These are phyloP conservation scores for Melanotaenia nigrans DNA, from an alignment of 2,797 vertebrate genomes.

Conservation along the genomic window DNA sequence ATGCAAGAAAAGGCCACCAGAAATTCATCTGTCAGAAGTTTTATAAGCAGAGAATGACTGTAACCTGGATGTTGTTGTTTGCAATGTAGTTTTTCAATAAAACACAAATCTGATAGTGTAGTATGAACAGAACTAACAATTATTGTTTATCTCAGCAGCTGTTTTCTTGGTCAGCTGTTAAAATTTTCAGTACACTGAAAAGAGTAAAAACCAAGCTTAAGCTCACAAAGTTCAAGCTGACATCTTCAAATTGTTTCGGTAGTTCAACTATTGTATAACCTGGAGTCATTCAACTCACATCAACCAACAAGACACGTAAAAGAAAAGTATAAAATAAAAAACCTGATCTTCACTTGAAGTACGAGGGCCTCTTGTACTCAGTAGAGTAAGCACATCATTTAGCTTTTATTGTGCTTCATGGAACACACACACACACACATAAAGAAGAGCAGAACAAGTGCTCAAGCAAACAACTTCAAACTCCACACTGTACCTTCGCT, in stretches of 20 bases:
- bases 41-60: not conserved
- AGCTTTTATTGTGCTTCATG: too few species aligned
- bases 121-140: not conserved
- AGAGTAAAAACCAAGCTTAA: not conserved
- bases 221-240: not conserved
- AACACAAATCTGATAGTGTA: not conserved
- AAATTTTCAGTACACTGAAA: not conserved
- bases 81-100: not conserved
- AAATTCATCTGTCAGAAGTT: conserved; percentile 9
- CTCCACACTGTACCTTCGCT: not conserved
- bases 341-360: too few species aligned
- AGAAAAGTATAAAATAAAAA: too few species aligned
- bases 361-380: too few species aligned
- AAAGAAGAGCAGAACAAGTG: not conserved
- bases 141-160: too few species aligned
- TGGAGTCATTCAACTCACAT: too few species aligned
- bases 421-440: too few species aligned
- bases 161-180: not conserved
- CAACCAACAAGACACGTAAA: too few species aligned
- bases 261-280: not conserved
- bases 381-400: too few species aligned
- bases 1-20: conserved; percentile 2
- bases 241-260: not conserved
- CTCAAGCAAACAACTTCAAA: not conserved
- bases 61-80: not conserved